A percentile compares a stretch with the other conserved stretches of the same genome.
Evolutionary conservation across 1,140 invertebrate genomes (phyloP).

Genomic region (Drosophila mauritiana): DNA sequence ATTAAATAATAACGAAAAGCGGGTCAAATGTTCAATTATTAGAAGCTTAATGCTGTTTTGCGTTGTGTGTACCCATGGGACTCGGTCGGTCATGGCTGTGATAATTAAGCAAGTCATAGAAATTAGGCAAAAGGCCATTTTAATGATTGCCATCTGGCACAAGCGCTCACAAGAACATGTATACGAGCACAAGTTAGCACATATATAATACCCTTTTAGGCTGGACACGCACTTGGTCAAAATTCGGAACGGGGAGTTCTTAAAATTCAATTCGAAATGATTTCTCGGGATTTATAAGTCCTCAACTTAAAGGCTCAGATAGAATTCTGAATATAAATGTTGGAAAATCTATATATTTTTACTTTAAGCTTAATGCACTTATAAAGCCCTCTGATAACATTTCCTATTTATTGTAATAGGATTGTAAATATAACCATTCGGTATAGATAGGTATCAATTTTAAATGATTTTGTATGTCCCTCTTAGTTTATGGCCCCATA

Average conservation of each 20-base stretch:
- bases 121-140: constrained; percentile 82
- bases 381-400: too few relatives aligned
- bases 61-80: constrained; percentile 42
- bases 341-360: too few relatives aligned
- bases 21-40: constrained; percentile 80
- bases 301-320: too few relatives aligned
- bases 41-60: constrained; percentile 72
- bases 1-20: constrained; percentile 74
- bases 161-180: constrained; percentile 32
- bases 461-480: constrained; percentile 11
- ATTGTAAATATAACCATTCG: background rate
- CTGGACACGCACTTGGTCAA: constrained; percentile 40
- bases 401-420: too few relatives aligned
- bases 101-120: constrained; percentile 83
- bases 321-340: too few relatives aligned
- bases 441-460: constrained; percentile 4
- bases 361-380: too few relatives aligned
- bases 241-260: constrained; percentile 14
- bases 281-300: background rate
- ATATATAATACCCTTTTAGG: constrained; percentile 65
- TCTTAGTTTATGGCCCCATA: constrained; percentile 22
- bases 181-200: constrained; percentile 8
- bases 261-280: background rate
- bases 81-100: constrained; percentile 53
- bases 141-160: constrained; percentile 77